Evolutionary conservation across 2,113 vertebrate genomes (phyloP), one percentile per base, ranked within the genome.

Genomic region (Sebastes schlegelii): DNA sequence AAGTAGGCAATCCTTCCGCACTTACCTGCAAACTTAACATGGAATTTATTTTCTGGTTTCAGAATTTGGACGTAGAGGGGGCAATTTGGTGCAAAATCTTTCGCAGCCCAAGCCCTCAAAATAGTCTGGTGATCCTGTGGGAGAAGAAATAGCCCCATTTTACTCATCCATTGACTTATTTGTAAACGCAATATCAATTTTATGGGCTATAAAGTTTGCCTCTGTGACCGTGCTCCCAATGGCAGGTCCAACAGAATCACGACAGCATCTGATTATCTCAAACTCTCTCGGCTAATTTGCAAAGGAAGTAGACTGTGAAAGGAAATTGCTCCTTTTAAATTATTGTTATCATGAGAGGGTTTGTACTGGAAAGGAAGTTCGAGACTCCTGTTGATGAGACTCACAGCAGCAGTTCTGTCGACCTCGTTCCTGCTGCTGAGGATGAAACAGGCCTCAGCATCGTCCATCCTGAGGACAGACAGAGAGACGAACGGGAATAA

Each of bases 41-140:
- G 98, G 88, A 99, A 99, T 94, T 99, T 99, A 84, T 99, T 99
- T 91, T 99, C 98, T 45, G 98, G 98, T 89, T 99, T 99, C 90
- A 99, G 92, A 87, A 99, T 99, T 65, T 99, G 98, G 23, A 99
- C 98, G 61, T 99, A 99, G 46, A 99, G 95, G 58, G 98, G 98
- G 71, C 98, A 99, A 71, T 98, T 99, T 63, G 98, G 98, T 84
- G 98, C 98, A 91, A 99, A 99, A 88, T 99, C 98, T 93, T 99
- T 99, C 9, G 99, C 97, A 80, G 98, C 98, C 98, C 98, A 99
- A 0, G 98, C 98, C 93, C 98, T 97, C 89, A 99, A 88, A 94
- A 99, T 99, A 45, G 98, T 94, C 93, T 99, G 98, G 88, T 99
- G 98, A 90, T 99, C 98, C 98, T 96, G 85, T 4, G n/a, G 58